Evolutionary conservation across 1,140 invertebrate species (phyloP).

Genomic region (Habropoda laboriosa): DNA sequence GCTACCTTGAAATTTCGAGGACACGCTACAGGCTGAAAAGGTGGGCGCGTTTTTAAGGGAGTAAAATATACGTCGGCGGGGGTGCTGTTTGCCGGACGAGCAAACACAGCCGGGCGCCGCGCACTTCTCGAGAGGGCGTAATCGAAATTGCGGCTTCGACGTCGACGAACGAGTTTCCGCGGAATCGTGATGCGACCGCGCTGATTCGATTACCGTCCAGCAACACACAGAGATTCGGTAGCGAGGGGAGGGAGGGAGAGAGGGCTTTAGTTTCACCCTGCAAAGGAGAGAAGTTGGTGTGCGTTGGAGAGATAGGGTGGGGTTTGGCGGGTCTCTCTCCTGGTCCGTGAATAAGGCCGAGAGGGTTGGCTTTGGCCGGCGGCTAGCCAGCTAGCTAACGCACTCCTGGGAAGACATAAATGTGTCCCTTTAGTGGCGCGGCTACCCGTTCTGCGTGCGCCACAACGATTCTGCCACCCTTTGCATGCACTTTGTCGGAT

Average conservation of each 20-base stretch:
- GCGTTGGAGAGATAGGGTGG: neutral
- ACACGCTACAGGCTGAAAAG: slow-evolving; percentile 16
- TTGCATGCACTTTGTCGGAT: neutral
- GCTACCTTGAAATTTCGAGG: slow-evolving; percentile 47
- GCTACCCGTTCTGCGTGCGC: slow-evolving; percentile 67
- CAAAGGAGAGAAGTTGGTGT: slow-evolving; percentile 30
- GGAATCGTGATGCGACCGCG: slow-evolving; percentile 38
- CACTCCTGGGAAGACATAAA: slow-evolving; percentile 76
- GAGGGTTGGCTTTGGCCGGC: slow-evolving; percentile 39
- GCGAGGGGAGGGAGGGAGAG: no score
- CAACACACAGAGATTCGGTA: slow-evolving; percentile 43
- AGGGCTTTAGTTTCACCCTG: slow-evolving; percentile 15
- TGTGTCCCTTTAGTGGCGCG: slow-evolving; percentile 74
- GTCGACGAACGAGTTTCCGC: slow-evolving; percentile 38
- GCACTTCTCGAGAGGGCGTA: slow-evolving; percentile 18
- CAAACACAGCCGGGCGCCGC: slow-evolving; percentile 14
- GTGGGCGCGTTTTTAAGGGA: slow-evolving; percentile 17
- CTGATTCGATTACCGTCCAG: slow-evolving; percentile 49
- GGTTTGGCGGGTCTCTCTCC: no score
- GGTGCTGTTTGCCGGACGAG: neutral
- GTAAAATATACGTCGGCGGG: neutral
- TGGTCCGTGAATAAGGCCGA: slow-evolving; percentile 43
- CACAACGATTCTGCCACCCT: slow-evolving; percentile 43
- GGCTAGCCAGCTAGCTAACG: slow-evolving; percentile 60
- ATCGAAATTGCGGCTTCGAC: slow-evolving; percentile 35